phyloP scores from a whole-genome alignment of 1,140 invertebrate genomes.

The Camponotus pennsylvanicus region DNA sequence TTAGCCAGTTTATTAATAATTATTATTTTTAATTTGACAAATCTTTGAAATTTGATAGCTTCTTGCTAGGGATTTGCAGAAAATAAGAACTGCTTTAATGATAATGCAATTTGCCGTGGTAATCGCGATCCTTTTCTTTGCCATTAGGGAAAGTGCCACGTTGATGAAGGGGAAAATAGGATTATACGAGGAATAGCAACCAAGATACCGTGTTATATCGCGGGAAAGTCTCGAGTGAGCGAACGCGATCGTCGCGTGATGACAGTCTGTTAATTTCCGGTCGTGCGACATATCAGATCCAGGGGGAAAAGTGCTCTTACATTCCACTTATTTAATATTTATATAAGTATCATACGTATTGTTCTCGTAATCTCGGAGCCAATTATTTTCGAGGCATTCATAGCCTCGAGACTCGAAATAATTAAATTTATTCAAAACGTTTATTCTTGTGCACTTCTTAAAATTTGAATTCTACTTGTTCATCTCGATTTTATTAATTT shows the following conservation, averaged over 20 bases:
- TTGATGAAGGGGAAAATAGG: constrained; percentile 44
- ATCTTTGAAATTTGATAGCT: not conserved
- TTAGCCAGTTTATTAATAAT: not conserved
- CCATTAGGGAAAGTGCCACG: constrained; percentile 24
- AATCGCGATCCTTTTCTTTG: constrained; percentile 11
- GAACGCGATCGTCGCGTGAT: constrained; percentile 38
- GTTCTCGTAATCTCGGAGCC: too few species aligned
- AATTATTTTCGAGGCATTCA: too few species aligned
- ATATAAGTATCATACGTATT: too few species aligned
- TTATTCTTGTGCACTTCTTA: not conserved
- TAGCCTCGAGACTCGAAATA: not conserved
- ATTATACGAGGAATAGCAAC: constrained; percentile 40
- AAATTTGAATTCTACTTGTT: constrained; percentile 22
- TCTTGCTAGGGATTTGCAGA: not conserved
- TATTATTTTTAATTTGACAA: not conserved
- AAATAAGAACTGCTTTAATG: not conserved
- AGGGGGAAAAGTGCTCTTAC: constrained; percentile 23
- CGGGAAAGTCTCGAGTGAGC: constrained; percentile 35
- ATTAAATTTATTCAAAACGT: not conserved
- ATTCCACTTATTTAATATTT: too few species aligned
- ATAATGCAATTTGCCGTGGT: constrained; percentile 19
- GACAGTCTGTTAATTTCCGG: constrained; percentile 38
- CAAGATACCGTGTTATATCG: not conserved
- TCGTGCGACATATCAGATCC: constrained; percentile 6
- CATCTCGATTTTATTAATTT: constrained; percentile 35